Evolutionary conservation across 1,140 invertebrate species (phyloP).

Genomic region (Muscidifurax raptorellus): DNA sequence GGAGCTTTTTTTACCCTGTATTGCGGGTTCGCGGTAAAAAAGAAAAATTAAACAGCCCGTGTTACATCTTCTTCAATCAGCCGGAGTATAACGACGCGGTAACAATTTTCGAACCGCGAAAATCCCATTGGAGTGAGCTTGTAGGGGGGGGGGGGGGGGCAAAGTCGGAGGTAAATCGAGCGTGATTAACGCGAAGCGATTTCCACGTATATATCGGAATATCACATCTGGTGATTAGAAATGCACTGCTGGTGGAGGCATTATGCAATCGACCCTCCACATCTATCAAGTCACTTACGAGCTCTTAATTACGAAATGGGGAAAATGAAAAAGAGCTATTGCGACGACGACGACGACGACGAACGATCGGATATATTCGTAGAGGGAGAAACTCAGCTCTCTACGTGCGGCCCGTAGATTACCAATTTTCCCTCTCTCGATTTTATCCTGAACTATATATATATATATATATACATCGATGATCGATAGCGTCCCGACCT

Average conservation of each 20-base stretch:
- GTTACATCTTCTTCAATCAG: not conserved
- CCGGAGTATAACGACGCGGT: not conserved
- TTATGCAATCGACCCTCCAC: not conserved
- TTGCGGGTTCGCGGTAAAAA: not conserved
- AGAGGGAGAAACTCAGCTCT: no score
- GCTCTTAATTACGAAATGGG: slow-evolving; percentile 28
- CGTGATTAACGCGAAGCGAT: slow-evolving; percentile 1
- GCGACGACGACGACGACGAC: not conserved
- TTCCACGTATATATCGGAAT: not conserved
- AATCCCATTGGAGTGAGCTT: no score
- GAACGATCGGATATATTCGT: not conserved
- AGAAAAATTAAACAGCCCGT: not conserved
- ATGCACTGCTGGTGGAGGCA: not conserved
- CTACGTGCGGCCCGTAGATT: slow-evolving; percentile 18
- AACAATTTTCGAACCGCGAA: not conserved
- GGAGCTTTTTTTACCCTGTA: no score
- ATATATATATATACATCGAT: not conserved
- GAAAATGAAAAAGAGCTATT: not conserved
- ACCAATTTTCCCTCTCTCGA: slow-evolving; percentile 17
- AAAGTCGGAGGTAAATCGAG: not conserved
- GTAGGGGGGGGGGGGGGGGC: no score
- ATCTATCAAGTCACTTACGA: slow-evolving; percentile 7
- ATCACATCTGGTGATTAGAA: slow-evolving; percentile 19
- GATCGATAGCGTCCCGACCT: slow-evolving; percentile 18
- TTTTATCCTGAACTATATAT: slow-evolving; percentile 25